Conservation (phyloP, 2,113 vertebrate genomes). For the Oxygymnocypris stewartii region DNA sequence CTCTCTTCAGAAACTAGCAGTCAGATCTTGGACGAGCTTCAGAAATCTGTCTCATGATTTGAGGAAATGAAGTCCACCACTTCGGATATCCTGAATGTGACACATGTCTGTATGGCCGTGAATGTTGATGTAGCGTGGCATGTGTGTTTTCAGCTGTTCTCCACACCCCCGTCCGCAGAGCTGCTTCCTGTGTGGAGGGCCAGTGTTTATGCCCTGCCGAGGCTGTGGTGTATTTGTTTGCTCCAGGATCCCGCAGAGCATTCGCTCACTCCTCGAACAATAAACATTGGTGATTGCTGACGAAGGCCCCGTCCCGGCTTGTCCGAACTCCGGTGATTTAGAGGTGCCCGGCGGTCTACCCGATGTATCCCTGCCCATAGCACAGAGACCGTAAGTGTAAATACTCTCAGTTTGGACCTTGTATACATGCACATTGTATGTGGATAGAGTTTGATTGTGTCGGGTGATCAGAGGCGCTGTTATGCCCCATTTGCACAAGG, state of each 20-base stretch:
- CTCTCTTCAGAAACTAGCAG: background rate
- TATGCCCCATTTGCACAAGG: background rate
- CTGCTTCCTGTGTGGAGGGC: conserved; percentile 35
- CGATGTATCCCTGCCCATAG: background rate
- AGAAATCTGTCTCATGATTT: background rate
- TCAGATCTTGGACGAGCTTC: background rate
- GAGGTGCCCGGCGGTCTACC: conserved; percentile 40
- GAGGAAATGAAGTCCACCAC: background rate
- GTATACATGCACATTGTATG: background rate
- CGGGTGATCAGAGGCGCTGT: background rate
- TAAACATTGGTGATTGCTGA: conserved; percentile 47
- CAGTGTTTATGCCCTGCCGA: conserved; percentile 38
- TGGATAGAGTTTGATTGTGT: conserved; percentile 18
- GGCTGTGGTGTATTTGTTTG: conserved; percentile 39
- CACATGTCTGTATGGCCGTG: conserved; percentile 11
- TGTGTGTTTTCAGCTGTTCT: conserved; percentile 20
- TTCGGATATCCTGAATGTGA: conserved; percentile 28
- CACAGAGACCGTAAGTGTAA: conserved; percentile 5
- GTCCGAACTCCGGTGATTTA: conserved; percentile 16
- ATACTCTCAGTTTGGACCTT: background rate
- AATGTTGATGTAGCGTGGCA: background rate
- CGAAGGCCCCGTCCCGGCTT: conserved; percentile 9
- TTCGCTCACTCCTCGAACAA: conserved; percentile 41
- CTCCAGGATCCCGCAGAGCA: conserved; percentile 23
- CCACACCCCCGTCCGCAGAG: conserved; percentile 1